phyloP scores from a whole-genome alignment of 23 tunicate genomes.

The Trididemnum nubilum region DNA sequence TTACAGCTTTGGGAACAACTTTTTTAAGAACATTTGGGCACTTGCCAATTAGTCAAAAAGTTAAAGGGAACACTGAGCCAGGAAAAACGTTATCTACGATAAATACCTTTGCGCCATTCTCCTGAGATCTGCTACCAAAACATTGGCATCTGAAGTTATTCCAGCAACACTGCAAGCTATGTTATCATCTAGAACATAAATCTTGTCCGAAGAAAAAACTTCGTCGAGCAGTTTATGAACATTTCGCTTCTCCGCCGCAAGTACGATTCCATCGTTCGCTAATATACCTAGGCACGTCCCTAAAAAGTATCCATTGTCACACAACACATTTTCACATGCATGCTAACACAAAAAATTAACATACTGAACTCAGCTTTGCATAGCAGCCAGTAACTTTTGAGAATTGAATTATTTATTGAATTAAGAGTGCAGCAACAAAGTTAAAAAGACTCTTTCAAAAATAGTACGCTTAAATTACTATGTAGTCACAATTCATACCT shows the following conservation, averaged over 20 bases:
- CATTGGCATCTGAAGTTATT: slow-evolving; percentile 98
- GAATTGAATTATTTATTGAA: no score
- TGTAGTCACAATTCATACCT: no score
- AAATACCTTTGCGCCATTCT: slow-evolving; percentile 79
- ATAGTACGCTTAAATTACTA: no score
- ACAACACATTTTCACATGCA: not conserved
- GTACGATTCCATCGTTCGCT: slow-evolving; percentile 90
- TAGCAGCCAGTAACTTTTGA: no score
- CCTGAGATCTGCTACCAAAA: slow-evolving; percentile 71
- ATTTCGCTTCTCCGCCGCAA: slow-evolving; percentile 92
- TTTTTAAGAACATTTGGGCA: no score
- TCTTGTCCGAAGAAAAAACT: slow-evolving; percentile 85
- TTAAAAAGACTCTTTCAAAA: no score
- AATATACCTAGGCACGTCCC: slow-evolving; percentile 95
- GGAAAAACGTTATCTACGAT: not conserved
- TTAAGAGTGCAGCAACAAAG: no score
- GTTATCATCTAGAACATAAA: slow-evolving; percentile 93
- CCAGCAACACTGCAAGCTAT: slow-evolving; percentile 98
- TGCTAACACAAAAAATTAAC: no score
- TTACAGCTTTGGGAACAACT: no score
- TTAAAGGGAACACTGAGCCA: not conserved
- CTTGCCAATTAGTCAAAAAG: not conserved
- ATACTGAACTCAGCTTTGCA: no score
- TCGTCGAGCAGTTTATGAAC: slow-evolving; percentile 93
- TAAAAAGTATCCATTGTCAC: slow-evolving; percentile 30